Evolutionary conservation across 2,113 vertebrate species (phyloP).

Genomic region (Columba janthina): DNA sequence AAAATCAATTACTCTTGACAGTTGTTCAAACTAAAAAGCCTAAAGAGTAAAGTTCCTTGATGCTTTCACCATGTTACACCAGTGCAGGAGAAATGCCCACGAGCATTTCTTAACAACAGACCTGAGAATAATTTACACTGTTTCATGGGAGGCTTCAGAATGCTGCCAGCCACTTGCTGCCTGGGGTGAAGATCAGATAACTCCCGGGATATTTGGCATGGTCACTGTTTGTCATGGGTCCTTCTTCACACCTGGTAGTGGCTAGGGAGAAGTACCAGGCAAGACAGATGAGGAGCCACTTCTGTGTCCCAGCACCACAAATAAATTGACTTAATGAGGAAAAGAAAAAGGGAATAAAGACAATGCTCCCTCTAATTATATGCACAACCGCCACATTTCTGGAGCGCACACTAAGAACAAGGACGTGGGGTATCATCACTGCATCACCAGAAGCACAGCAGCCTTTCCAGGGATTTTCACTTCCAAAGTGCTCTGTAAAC

Average conservation of each 20-base stretch:
- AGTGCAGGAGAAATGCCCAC: not conserved
- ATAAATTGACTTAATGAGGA: not conserved
- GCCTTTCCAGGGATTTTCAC: not conserved
- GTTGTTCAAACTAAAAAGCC: not conserved
- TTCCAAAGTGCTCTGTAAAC: not conserved
- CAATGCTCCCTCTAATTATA: not conserved
- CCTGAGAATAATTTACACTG: not conserved
- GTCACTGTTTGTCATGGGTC: not conserved
- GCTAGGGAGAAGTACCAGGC: not conserved
- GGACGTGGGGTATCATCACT: too few species aligned
- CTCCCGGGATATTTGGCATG: not conserved
- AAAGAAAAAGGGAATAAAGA: not conserved
- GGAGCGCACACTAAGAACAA: not conserved
- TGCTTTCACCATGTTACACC: not conserved
- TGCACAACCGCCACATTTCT: not conserved
- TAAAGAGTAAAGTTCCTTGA: not conserved
- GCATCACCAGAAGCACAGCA: not conserved
- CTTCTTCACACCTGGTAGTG: not conserved
- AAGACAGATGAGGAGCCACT: not conserved
- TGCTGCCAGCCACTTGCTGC: not conserved
- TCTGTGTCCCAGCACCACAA: not conserved
- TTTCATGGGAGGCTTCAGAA: not conserved
- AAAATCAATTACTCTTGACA: not conserved
- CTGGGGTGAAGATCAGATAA: not conserved
- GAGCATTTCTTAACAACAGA: not conserved